Evolutionary conservation across 2,113 vertebrate genomes (phyloP), one percentile per base, ranked within the genome.

Genomic region (Odobenus rosmarus): DNA sequence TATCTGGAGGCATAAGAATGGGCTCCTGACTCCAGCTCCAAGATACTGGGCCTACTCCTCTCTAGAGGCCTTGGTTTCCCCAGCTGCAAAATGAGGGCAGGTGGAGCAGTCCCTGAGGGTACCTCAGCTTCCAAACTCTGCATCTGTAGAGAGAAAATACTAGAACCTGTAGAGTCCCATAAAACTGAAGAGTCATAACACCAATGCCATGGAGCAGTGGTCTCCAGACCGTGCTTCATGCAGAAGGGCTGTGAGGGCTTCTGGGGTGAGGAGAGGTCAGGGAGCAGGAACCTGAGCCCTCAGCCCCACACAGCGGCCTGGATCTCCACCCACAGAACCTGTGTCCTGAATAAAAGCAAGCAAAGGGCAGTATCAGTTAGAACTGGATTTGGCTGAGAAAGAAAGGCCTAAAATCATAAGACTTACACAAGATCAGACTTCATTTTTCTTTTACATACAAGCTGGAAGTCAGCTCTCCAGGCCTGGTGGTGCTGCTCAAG

Each of bases 351-450:
- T 8, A 2, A 82, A 71, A 49, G 72, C 39, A 94, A 91, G 81
- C 39, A 8, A 71, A 87, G 19, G 46, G 42, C n/a, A 3, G 16
- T 51, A 11, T 64, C 83, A 13, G 28, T 9, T 46, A 80, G 57
- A 72, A 69, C 4, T 84, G 26, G 61, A 83, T 80, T 55, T 87
- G 84, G 10, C 95, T 95, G 84, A 95, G 84, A 96, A 94, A 77
- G 90, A 86, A 74, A 88, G 72, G 53, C 93, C 67, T 83, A 92
- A 90, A 94, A 89, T 83, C 94, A 83, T 91, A 97, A 92, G 88
- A 83, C 77, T 86, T 87, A 51, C 28, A 39, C 53, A 93, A 53
- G 49, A 79, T 74, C 95, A 69, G 84, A 59, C 80, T 95, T 93
- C 83, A 82, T 92, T 93, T 90, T 49, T 87, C 67, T 90, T 90